phyloP scores from a whole-genome alignment of 2,888 invertebrate species.

The Sphecodes monilicornis region DNA sequence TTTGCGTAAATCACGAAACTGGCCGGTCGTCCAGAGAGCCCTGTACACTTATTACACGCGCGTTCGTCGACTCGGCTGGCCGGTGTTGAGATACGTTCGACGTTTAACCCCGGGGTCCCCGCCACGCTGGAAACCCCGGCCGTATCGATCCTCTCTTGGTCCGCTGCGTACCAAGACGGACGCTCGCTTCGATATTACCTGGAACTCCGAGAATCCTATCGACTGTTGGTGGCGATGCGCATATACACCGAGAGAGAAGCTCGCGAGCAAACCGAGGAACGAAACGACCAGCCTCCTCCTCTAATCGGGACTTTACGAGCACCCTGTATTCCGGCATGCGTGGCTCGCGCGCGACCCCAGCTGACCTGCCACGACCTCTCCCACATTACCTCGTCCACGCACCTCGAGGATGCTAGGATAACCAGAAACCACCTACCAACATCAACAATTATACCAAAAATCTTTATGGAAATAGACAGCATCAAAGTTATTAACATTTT shows the following conservation, averaged over 20 bases:
- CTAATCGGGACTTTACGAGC: conserved; percentile 78
- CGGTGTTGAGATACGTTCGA: conserved; percentile 74
- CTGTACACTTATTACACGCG: conserved; percentile 63
- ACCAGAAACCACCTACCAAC: conserved; percentile 17
- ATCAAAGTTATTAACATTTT: too few species aligned
- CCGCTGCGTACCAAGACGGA: conserved; percentile 19
- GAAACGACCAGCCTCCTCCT: conserved; percentile 55
- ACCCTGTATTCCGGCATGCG: conserved; percentile 78
- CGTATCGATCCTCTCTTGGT: conserved; percentile 50
- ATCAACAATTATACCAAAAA: neutral
- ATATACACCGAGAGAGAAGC: neutral
- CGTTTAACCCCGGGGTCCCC: conserved; percentile 74
- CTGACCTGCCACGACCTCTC: conserved; percentile 77
- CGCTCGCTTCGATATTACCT: conserved; percentile 62
- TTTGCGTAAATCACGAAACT: conserved; percentile 76
- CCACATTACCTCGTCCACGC: conserved; percentile 79
- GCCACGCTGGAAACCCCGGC: conserved; percentile 54
- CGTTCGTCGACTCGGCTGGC: conserved; percentile 59
- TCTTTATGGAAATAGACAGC: neutral
- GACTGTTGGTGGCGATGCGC: conserved; percentile 45
- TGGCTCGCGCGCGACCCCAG: conserved; percentile 75
- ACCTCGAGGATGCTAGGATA: conserved; percentile 55
- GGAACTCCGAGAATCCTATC: conserved; percentile 71
- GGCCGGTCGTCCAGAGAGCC: conserved; percentile 49
- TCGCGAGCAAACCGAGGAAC: conserved; percentile 20